Evolutionary conservation across 2,797 vertebrate genomes (phyloP), one percentile per base, ranked within the genome.

Genomic region (Helarctos malayanus): DNA sequence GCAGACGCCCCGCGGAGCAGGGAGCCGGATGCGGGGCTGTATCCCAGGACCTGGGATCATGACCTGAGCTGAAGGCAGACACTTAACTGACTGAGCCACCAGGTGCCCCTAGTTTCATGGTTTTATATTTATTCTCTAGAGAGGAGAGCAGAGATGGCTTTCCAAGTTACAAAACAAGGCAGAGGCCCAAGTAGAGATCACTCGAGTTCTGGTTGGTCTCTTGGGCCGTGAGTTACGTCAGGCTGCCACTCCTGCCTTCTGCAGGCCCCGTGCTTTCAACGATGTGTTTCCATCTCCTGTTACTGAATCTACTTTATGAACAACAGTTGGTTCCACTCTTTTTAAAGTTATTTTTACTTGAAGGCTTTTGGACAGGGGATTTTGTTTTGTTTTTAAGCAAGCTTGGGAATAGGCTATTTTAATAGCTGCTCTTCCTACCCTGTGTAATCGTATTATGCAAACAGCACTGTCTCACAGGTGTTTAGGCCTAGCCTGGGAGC

Each of bases 291-390:
- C 11, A 54, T 27, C 52, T 12, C 15, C 86, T 63, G 19, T 61
- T 78, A 19, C 21, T 76, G 80, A 94, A 76, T 57, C 23, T 91
- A 56, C n/a, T 47, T 88, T 80, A 83, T 65, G 56, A 93, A 27
- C 32, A 78, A 23, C 21, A 13, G 21, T 59, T 83, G 52, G 54
- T 84, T 93, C 23, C 3, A 52, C 83, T 80, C 41, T 73, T 41
- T 93, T 49, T 11, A 35, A 84, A 68, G 47, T 85, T 27, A 45
- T 45, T 35, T 81, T 86, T 14, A 23, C 38, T 79, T 32, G 54
- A 87, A 69, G 47, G 6, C 49, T 68, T 87, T 94, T 73, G 61
- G 25, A 94, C 7, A 59, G 25, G 76, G 23, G 52, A 93, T 68
- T 68, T 68, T 68, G 63, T 35, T 68, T 68, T 81, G 59, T 57